Evolutionary conservation across 1,140 invertebrate species (phyloP).

Genomic region (Notospermus geniculatus): DNA sequence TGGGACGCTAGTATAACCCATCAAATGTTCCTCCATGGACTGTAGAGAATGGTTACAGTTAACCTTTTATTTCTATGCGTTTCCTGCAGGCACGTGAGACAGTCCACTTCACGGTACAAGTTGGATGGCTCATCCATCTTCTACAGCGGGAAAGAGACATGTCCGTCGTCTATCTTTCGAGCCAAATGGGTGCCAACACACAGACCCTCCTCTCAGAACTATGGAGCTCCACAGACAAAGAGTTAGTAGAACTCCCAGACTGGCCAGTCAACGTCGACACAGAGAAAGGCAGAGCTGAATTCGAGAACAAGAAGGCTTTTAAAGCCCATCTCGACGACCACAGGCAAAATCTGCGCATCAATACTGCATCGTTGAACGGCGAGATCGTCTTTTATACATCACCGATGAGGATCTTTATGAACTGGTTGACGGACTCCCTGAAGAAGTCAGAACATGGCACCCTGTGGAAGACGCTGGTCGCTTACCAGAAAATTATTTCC

Average conservation of each 20-base stretch:
- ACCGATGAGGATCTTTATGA: slow-evolving; percentile 24
- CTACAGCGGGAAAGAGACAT: slow-evolving; percentile 5
- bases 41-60: neutral
- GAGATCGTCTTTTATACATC: slow-evolving; percentile 36
- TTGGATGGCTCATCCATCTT: neutral
- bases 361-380: slow-evolving; percentile 28
- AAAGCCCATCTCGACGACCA: slow-evolving; percentile 26
- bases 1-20: neutral
- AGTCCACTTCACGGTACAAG: slow-evolving; percentile 1
- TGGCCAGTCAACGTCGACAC: neutral
- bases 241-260: neutral
- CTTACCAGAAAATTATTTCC: slow-evolving; percentile 37
- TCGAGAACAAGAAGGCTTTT: slow-evolving; percentile 28
- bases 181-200: neutral
- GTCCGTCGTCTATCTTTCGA: neutral
- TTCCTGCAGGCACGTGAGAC: neutral
- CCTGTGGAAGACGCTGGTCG: slow-evolving; percentile 39
- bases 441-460: slow-evolving; percentile 31
- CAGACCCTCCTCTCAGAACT: neutral
- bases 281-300: slow-evolving; percentile 14
- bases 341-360: slow-evolving; percentile 25
- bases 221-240: slow-evolving; percentile 1
- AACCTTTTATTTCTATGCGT: neutral
- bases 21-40: neutral
- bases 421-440: slow-evolving; percentile 30